Evolutionary conservation across 2,113 vertebrate species (phyloP).

Genomic region (Melanerpes aurifrons): DNA sequence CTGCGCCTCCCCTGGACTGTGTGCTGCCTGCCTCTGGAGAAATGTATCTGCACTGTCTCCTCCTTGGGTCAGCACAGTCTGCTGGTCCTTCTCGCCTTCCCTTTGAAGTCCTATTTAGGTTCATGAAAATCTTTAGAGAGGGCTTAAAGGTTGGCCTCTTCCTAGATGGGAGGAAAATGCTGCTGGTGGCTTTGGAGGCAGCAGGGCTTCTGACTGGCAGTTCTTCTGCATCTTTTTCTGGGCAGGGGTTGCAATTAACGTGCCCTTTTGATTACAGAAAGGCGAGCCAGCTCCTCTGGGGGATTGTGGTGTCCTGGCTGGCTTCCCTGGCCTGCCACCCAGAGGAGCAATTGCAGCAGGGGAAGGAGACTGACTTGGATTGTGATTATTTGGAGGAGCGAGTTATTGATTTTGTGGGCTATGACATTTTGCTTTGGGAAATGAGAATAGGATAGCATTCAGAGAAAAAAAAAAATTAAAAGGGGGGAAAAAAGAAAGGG

Average conservation of each 20-base stretch:
- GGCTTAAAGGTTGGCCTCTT: constrained; percentile 60
- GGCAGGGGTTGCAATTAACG: constrained; percentile 34
- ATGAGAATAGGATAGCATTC: neutral
- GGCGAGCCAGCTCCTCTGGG: neutral
- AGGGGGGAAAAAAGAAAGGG: fast-evolving
- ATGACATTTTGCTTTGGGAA: neutral
- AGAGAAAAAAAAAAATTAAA: fast-evolving
- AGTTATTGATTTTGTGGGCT: neutral
- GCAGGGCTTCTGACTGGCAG: neutral
- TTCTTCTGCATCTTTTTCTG: constrained; percentile 37
- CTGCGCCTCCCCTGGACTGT: constrained; percentile 11
- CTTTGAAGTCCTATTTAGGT: constrained; percentile 80
- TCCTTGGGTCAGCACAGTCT: constrained; percentile 61
- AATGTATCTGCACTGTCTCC: constrained; percentile 65
- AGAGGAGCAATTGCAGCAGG: constrained; percentile 20
- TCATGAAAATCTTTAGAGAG: constrained; percentile 46
- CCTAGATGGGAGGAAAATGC: constrained; percentile 34
- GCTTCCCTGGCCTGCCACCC: constrained; percentile 46
- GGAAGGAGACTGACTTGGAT: neutral
- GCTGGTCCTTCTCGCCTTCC: constrained; percentile 59
- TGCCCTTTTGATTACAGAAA: constrained; percentile 28
- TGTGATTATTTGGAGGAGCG: neutral
- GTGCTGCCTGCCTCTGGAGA: constrained; percentile 1
- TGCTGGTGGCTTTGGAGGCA: constrained; percentile 20
- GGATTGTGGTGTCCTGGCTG: constrained; percentile 5